Evolutionary conservation across 2,113 vertebrate genomes (phyloP).

Genomic region (Oryzias celebensis): DNA sequence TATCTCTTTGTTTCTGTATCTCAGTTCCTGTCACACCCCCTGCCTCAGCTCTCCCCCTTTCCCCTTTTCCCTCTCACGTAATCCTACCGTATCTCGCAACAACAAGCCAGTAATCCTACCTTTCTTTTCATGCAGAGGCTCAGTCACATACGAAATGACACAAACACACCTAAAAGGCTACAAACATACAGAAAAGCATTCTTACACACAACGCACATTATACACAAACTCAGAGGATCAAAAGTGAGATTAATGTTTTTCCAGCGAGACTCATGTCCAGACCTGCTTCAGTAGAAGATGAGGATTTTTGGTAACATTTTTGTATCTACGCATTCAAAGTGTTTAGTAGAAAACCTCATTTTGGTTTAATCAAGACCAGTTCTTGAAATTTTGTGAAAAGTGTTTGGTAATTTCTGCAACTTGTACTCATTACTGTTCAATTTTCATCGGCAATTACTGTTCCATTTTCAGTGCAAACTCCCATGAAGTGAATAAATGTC

Average conservation of each 20-base stretch:
- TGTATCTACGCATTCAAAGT: too few species aligned
- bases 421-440: too few species aligned
- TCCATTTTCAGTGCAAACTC: too few species aligned
- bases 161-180: conserved; percentile 1
- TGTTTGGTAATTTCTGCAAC: too few species aligned
- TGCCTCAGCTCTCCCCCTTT: conserved; percentile 28
- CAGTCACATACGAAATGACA: conserved; percentile 14
- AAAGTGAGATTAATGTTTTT: not conserved
- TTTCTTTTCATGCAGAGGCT: conserved; percentile 26
- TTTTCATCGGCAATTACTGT: too few species aligned
- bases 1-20: conserved; percentile 45
- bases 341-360: too few species aligned
- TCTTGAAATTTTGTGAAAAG: too few species aligned
- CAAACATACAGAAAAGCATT: not conserved
- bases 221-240: not conserved
- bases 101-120: conserved; percentile 66
- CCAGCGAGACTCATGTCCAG: not conserved
- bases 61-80: conserved; percentile 43
- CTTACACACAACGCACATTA: not conserved
- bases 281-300: not conserved
- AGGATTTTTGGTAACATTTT: too few species aligned
- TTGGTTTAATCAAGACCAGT: too few species aligned
- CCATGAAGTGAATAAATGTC: too few species aligned
- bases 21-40: conserved; percentile 45
- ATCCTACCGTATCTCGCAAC: conserved; percentile 58